Percentiles rank a stretch among this genome's conserved stretches.
Evolutionary conservation across 2,797 vertebrate species (phyloP).

Genomic region (Brotula barbata): DNA sequence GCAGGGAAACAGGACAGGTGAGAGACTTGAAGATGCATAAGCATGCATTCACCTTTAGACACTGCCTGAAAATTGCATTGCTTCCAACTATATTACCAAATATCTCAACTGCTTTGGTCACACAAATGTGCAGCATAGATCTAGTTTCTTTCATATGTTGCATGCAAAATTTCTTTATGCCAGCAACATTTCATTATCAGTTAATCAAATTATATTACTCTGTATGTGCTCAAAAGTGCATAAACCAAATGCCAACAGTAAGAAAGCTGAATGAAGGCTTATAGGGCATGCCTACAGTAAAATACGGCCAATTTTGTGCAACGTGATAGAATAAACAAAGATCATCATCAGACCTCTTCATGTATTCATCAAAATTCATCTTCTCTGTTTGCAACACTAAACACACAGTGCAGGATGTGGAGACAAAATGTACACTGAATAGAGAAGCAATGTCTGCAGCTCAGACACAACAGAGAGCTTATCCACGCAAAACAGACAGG

Average conservation of each 20-base stretch:
- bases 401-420: constrained; percentile 4
- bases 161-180: constrained; percentile 28
- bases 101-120: constrained; percentile 5
- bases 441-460: constrained; percentile 14
- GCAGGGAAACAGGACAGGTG: constrained; percentile 34
- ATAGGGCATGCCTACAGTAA: constrained; percentile 41
- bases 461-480: constrained; percentile 44
- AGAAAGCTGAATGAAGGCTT: constrained; percentile 34
- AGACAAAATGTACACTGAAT: constrained; percentile 34
- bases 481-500: constrained; percentile 38
- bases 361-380: constrained; percentile 34
- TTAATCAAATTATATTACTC: constrained; percentile 19
- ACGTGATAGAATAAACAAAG: constrained; percentile 40
- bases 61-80: constrained; percentile 14
- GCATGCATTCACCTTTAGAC: constrained; percentile 40
- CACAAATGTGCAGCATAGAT: not conserved
- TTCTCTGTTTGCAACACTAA: constrained; percentile 25
- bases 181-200: constrained; percentile 14
- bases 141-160: constrained; percentile 10
- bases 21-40: constrained; percentile 17
- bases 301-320: constrained; percentile 32
- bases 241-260: constrained; percentile 19
- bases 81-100: constrained; percentile 21
- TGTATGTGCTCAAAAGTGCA: constrained; percentile 6
- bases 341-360: constrained; percentile 7